A percentile compares a stretch with the other conserved stretches of the same genome.
Evolutionary conservation across 1,140 invertebrate species (phyloP).

Genomic region (Campodea augens): DNA sequence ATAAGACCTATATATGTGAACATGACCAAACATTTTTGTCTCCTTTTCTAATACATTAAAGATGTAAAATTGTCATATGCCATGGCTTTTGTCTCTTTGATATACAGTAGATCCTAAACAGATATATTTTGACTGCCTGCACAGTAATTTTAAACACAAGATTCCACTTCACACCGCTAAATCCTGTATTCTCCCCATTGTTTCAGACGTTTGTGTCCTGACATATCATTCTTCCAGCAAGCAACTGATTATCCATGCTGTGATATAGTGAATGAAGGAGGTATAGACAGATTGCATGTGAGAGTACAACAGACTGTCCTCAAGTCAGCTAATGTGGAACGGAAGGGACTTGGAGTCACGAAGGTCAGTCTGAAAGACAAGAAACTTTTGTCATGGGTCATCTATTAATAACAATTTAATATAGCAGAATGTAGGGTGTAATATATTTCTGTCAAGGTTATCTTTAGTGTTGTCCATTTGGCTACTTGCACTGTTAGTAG

Average conservation of each 20-base stretch:
- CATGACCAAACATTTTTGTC: too few relatives aligned
- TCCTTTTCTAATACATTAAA: too few relatives aligned
- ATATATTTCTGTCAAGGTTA: too few relatives aligned
- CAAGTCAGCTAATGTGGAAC: constrained; percentile 68
- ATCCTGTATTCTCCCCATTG: constrained; percentile 11
- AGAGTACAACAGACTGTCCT: constrained; percentile 69
- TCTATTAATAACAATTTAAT: too few relatives aligned
- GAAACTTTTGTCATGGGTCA: too few relatives aligned
- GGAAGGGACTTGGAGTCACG: constrained; percentile 69
- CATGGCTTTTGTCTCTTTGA: not conserved
- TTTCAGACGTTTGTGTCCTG: constrained; percentile 70
- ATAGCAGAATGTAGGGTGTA: too few relatives aligned
- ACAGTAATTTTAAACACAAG: too few relatives aligned
- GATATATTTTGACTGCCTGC: not conserved
- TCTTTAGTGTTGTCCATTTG: too few relatives aligned
- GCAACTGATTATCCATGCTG: constrained; percentile 68
- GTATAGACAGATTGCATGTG: constrained; percentile 59
- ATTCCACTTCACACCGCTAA: too few relatives aligned
- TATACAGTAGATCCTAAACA: not conserved
- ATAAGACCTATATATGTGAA: too few relatives aligned
- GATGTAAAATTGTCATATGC: too few relatives aligned
- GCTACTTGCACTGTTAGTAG: too few relatives aligned
- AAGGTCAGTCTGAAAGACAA: constrained; percentile 38
- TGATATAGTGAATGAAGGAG: constrained; percentile 47
- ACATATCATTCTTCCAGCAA: constrained; percentile 92